These are phyloP conservation scores for Sturnus vulgaris DNA, from an alignment of 2,113 vertebrate species.

Conservation along the genomic window DNA sequence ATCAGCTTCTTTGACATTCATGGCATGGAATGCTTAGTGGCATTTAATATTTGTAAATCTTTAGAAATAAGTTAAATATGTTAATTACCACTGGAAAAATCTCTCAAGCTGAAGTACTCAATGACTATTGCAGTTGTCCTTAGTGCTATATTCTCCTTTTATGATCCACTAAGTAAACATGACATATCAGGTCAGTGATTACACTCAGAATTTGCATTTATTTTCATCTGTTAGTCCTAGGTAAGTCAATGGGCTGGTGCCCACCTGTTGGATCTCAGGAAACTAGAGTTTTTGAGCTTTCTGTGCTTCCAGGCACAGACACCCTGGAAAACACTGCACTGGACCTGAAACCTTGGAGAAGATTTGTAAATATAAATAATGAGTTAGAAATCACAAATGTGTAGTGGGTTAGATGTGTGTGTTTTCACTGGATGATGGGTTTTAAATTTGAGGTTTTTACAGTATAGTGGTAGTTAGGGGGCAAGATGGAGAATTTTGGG, in stretches of 20 bases:
- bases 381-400: too few species aligned
- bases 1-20: conserved; percentile 49
- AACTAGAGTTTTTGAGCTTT: too few species aligned
- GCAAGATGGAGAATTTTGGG: too few species aligned
- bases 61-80: conserved; percentile 62
- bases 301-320: too few species aligned
- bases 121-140: background rate
- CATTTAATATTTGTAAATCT: conserved; percentile 66
- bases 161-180: background rate
- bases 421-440: too few species aligned
- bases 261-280: background rate
- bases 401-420: too few species aligned
- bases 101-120: conserved; percentile 39
- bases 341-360: too few species aligned
- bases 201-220: background rate
- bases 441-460: too few species aligned
- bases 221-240: background rate
- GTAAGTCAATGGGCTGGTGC: background rate
- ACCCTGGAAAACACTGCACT: too few species aligned
- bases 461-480: too few species aligned
- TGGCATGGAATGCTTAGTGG: conserved; percentile 44
- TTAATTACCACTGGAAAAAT: conserved; percentile 56
- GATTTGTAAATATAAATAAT: too few species aligned
- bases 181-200: background rate
- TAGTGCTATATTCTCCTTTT: background rate